Conservation (phyloP, 2,797 vertebrate species). For the Poliocrania exsul region DNA sequence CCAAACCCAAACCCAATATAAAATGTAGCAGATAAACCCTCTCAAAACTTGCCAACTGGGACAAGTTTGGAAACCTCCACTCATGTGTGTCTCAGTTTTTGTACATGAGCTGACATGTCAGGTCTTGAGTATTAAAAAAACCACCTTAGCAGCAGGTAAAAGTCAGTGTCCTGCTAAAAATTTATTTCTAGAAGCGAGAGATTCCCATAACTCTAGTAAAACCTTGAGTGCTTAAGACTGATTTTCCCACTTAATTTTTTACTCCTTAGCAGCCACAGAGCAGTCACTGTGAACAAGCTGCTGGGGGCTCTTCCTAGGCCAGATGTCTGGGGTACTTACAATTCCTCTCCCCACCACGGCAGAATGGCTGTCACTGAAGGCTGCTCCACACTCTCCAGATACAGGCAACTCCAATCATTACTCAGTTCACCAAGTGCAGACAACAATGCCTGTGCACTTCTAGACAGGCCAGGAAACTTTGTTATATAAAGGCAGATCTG, state of each 20-base stretch:
- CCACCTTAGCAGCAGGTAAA: neutral
- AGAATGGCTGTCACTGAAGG: neutral
- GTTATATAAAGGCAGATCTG: neutral
- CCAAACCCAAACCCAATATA: neutral
- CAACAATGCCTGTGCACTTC: neutral
- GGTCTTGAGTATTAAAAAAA: neutral
- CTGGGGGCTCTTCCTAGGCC: neutral
- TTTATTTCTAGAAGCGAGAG: accelerated
- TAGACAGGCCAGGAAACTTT: neutral
- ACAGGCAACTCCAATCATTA: accelerated
- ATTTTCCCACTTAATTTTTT: neutral
- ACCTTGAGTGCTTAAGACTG: neutral
- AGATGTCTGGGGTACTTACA: neutral
- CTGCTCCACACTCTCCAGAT: neutral
- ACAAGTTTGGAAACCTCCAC: neutral
- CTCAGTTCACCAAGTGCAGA: neutral
- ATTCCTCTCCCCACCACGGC: neutral
- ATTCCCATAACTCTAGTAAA: neutral
- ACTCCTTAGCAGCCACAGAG: neutral
- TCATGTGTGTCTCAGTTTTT: neutral
- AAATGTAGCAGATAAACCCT: neutral
- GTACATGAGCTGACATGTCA: neutral
- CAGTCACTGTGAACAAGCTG: neutral
- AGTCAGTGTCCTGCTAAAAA: neutral
- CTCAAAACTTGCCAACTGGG: neutral